Conservation (phyloP, 2,113 vertebrate genomes). For the Centropus bengalensis region DNA sequence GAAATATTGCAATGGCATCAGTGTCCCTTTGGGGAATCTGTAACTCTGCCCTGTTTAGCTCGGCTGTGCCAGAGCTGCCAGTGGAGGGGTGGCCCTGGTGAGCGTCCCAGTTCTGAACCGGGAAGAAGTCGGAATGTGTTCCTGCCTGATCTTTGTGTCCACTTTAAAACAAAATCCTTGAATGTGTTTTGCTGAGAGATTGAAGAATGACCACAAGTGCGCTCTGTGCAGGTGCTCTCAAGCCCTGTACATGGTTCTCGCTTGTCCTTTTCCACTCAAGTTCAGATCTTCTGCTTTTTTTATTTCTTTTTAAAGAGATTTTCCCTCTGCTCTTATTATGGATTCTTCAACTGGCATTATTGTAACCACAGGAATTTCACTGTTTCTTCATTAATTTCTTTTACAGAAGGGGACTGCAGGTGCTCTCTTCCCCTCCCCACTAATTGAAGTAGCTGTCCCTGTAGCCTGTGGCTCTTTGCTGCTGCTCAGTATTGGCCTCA, state of each 20-base stretch:
- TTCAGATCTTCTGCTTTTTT: neutral
- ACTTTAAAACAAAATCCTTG: neutral
- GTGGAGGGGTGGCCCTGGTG: neutral
- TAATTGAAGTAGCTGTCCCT: constrained; percentile 90
- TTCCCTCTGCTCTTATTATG: neutral
- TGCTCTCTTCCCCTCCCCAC: constrained; percentile 79
- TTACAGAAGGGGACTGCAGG: constrained; percentile 83
- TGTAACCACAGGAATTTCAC: constrained; percentile 38
- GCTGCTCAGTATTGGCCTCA: constrained; percentile 84
- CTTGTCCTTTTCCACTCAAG: neutral
- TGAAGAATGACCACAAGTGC: neutral
- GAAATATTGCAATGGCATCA: neutral
- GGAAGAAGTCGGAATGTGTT: neutral
- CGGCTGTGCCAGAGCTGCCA: neutral
- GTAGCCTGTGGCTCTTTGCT: constrained; percentile 88
- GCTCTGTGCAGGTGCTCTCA: neutral
- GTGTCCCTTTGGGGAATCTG: neutral
- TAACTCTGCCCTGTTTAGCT: neutral
- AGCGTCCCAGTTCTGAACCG: neutral
- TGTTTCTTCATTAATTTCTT: constrained; percentile 52
- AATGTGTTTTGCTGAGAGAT: neutral
- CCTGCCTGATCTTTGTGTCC: neutral
- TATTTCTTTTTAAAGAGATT: neutral
- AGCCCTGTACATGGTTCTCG: neutral
- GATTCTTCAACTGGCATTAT: neutral